Conservation (phyloP, 2,888 invertebrate genomes). For the Parnassius smintheus region DNA sequence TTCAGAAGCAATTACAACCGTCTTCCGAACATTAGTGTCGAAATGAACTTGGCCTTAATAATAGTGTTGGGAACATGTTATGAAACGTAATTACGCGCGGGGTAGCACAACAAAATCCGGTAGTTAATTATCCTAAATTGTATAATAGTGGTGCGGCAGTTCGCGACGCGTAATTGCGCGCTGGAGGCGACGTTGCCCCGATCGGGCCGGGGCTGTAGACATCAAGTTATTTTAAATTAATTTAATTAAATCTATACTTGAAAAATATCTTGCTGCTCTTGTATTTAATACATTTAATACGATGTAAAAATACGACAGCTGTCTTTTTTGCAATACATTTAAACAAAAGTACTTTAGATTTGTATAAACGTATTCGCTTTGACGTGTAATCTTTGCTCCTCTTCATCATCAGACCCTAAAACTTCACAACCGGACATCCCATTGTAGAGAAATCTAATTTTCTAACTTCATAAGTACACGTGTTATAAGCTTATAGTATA, state of each 20-base stretch:
- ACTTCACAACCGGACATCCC: no score
- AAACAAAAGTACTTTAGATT: no score
- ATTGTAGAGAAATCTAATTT: no score
- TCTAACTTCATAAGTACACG: no score
- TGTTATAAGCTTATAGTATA: no score
- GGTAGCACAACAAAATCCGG: slow-evolving; percentile 72
- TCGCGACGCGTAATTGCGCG: slow-evolving; percentile 54
- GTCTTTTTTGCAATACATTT: neutral
- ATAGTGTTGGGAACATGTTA: slow-evolving; percentile 64
- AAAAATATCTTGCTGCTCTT: neutral
- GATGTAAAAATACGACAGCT: neutral
- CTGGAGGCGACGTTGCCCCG: slow-evolving; percentile 31
- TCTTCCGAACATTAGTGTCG: slow-evolving; percentile 57
- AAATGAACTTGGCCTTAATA: slow-evolving; percentile 58
- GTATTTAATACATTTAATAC: no score
- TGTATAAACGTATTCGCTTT: no score
- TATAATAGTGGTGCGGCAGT: slow-evolving; percentile 71
- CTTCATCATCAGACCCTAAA: no score
- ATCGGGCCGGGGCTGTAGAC: slow-evolving; percentile 19
- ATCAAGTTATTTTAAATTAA: slow-evolving; percentile 28
- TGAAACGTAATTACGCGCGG: slow-evolving; percentile 70
- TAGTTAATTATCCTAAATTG: slow-evolving; percentile 81
- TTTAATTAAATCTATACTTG: slow-evolving; percentile 27
- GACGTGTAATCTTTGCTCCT: no score
- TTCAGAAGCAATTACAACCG: slow-evolving; percentile 59